Conservation (phyloP, 2,113 vertebrate genomes). For the Macquaria australasica region DNA sequence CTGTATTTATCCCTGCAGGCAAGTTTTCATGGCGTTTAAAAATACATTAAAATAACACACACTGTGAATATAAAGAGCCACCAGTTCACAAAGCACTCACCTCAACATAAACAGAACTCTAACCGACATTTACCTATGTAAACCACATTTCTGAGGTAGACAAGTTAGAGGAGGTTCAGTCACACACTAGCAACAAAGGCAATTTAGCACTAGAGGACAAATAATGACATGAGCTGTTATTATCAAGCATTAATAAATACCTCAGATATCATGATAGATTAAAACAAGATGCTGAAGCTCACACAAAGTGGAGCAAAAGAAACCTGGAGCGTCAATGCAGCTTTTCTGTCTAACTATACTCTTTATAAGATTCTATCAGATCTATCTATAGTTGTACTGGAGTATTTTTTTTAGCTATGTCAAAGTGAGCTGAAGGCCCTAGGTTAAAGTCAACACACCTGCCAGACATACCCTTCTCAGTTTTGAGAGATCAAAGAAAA, state of each 20-base stretch:
- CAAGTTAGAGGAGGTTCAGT: background rate
- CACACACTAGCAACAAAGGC: background rate
- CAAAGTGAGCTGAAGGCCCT: slow-evolving; percentile 57
- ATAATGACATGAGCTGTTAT: background rate
- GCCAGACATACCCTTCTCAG: slow-evolving; percentile 60
- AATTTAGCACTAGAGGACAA: background rate
- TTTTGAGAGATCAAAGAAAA: slow-evolving; percentile 68
- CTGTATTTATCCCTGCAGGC: slow-evolving; percentile 72
- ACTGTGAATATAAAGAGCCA: slow-evolving; percentile 47
- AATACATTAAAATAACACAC: slow-evolving; percentile 66
- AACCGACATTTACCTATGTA: background rate
- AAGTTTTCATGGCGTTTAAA: slow-evolving; percentile 66
- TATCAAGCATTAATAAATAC: slow-evolving; percentile 4
- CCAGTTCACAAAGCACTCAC: slow-evolving; percentile 4
- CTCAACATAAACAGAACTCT: background rate
- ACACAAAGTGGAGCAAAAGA: slow-evolving; percentile 26
- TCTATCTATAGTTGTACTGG: slow-evolving; percentile 49
- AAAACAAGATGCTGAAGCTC: background rate
- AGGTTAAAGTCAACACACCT: slow-evolving; percentile 72
- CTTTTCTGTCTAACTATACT: slow-evolving; percentile 15
- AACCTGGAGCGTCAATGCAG: slow-evolving; percentile 25
- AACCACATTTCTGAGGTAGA: background rate
- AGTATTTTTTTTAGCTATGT: slow-evolving; percentile 47
- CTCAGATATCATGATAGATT: background rate
- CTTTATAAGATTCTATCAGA: slow-evolving; percentile 54